Percentiles rank a stretch among this genome's conserved stretches.
Evolutionary conservation across 1,140 invertebrate genomes (phyloP).

Genomic region (Harpegnathos saltator): DNA sequence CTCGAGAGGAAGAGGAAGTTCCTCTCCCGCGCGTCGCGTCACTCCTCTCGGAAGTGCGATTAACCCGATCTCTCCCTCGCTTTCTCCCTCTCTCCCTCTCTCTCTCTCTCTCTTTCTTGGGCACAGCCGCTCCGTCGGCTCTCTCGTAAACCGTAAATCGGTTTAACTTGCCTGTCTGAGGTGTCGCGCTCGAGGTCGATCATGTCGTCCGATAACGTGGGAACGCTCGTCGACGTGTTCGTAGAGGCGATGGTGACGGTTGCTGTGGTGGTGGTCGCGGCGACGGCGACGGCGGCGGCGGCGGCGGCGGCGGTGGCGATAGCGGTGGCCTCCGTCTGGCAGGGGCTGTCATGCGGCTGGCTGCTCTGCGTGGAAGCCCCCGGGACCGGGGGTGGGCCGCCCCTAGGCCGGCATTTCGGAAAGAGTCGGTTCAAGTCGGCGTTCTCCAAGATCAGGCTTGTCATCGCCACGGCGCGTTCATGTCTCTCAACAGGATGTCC

Average conservation of each 20-base stretch:
- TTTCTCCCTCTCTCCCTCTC: no score
- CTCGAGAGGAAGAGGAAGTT: background rate
- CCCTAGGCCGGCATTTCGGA: constrained; percentile 86
- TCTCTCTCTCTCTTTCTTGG: no score
- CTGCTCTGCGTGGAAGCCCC: constrained; percentile 76
- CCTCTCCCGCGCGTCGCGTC: background rate
- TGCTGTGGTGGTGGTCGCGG: constrained; percentile 70
- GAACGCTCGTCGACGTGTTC: constrained; percentile 76
- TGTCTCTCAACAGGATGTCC: constrained; percentile 74
- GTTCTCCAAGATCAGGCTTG: constrained; percentile 86
- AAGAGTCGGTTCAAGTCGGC: constrained; percentile 85
- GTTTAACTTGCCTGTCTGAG: constrained; percentile 83
- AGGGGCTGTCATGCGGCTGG: constrained; percentile 82
- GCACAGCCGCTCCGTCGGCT: no score
- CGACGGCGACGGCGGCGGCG: constrained; percentile 66
- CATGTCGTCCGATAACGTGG: constrained; percentile 81
- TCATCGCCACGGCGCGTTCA: constrained; percentile 84
- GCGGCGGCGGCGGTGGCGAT: constrained; percentile 71
- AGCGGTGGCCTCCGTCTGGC: constrained; percentile 75
- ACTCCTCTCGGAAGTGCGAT: constrained; percentile 11
- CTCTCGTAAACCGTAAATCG: constrained; percentile 19
- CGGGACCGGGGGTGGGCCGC: constrained; percentile 80
- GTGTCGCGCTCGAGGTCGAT: constrained; percentile 85
- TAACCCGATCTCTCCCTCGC: background rate
- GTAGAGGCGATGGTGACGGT: constrained; percentile 72